These are phyloP conservation scores for Eurois occulta DNA, from an alignment of 2,888 invertebrate species.

Conservation along the genomic window DNA sequence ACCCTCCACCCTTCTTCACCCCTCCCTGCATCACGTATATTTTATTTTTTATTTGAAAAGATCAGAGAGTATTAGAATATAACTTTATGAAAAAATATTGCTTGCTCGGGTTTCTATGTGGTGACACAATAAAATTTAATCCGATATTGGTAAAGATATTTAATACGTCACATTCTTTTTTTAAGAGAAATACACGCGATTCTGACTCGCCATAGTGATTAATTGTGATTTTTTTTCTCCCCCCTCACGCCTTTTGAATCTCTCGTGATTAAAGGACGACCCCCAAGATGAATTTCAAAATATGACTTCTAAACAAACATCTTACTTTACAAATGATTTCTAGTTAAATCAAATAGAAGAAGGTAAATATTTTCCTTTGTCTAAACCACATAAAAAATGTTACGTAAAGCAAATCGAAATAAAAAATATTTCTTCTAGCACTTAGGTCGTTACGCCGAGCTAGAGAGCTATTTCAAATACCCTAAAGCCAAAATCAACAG, in stretches of 20 bases:
- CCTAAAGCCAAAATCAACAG: slow-evolving; percentile 81
- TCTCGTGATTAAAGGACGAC: not conserved
- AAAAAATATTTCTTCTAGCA: slow-evolving; percentile 75
- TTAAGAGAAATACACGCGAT: not conserved
- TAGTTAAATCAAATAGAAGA: not conserved
- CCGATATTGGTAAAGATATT: not conserved
- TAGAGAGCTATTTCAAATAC: slow-evolving; percentile 80
- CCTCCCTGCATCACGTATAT: not conserved
- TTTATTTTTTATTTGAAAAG: not conserved
- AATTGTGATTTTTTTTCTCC: not conserved
- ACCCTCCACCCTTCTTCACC: too few relatives aligned
- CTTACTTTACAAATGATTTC: slow-evolving; percentile 28
- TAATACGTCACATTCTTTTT: not conserved
- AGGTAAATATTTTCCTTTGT: slow-evolving; percentile 27
- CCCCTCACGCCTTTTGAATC: not conserved
- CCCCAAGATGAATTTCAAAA: not conserved
- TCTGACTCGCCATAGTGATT: not conserved
- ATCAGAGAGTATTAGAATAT: not conserved
- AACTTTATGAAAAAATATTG: not conserved
- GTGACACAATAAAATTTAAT: not conserved
- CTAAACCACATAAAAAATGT: not conserved
- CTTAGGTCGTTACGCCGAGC: slow-evolving; percentile 83
- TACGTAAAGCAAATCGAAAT: slow-evolving; percentile 4
- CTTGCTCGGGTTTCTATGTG: not conserved
- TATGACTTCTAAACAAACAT: slow-evolving; percentile 13